Conservation (phyloP, 2,888 invertebrate genomes). For the Sthenelais limicola region DNA sequence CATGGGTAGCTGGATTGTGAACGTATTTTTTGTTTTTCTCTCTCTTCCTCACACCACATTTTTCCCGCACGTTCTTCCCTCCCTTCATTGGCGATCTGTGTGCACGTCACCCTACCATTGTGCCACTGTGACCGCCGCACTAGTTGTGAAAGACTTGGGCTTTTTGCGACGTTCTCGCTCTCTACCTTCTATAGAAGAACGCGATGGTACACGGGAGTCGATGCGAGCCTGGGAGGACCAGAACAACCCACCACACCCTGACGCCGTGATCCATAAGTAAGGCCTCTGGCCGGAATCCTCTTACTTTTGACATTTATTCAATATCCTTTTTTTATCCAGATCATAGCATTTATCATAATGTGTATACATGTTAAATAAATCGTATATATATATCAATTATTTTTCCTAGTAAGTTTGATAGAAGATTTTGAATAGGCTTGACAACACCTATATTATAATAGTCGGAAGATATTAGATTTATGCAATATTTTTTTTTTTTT, state of each 20-base stretch:
- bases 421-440: too few relatives aligned
- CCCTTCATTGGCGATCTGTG: not conserved
- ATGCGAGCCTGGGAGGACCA: conserved; percentile 63
- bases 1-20: conserved; percentile 33
- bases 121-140: not conserved
- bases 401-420: too few relatives aligned
- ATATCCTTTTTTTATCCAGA: too few relatives aligned
- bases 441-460: too few relatives aligned
- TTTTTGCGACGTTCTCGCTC: conserved; percentile 51
- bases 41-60: not conserved
- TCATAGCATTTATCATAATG: too few relatives aligned
- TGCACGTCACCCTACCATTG: conserved; percentile 1
- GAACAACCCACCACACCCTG: not conserved
- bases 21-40: not conserved
- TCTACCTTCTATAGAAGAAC: conserved; percentile 54
- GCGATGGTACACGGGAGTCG: conserved; percentile 55
- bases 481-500: too few relatives aligned
- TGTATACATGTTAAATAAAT: too few relatives aligned
- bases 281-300: too few relatives aligned
- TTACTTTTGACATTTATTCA: too few relatives aligned
- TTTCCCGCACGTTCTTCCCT: not conserved
- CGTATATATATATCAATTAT: too few relatives aligned
- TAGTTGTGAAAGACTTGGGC: conserved; percentile 8
- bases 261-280: too few relatives aligned
- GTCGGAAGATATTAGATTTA: too few relatives aligned